Evolutionary conservation across 2,797 vertebrate species (phyloP), one percentile per base, ranked within the genome.

Genomic region (Enteromius viviparus): DNA sequence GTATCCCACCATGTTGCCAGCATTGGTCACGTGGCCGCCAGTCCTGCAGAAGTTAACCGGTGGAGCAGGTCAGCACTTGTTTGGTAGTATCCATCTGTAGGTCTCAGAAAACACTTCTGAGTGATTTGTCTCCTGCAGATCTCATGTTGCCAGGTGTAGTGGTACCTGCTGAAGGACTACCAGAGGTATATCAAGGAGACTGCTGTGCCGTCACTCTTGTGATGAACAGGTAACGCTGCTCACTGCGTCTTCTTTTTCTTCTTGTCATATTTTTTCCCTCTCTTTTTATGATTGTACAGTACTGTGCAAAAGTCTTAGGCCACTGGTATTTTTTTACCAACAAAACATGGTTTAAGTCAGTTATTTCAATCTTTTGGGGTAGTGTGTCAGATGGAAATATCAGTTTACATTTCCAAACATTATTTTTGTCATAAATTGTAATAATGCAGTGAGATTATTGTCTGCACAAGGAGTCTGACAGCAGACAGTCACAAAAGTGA

Each of bases 131-230:
- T 87, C 12, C 8, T 78, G 17, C 90, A 99, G 98, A 99, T 91
- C 96, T 99, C 87, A 99, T 99, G 98, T 93, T 99, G 87, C 98
- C 98, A 0, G 98, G 98, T 53, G 94, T 99, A 76, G 94, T 96
- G 85, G 92, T 96, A 88, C 94, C 97, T 85, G 89, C 95, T 85
- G 85, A 89, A 87, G 97, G 97, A 82, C 93, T 99, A 32, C 97
- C 97, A 83, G 92, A 90, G 53, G 94, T 99, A 81, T 92, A 93
- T 26, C 93, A 68, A 88, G 96, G 97, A 1, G 92, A 94, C 14
- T 93, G 95, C 85, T 99, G 97, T 89, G 94, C 95, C 69, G 91
- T 99, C 85, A 95, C 92, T 32, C 88, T 98, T 74, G 94, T 96
- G 64, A 95, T 92, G 87, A 99, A 95, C 91, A 95, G 96, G 98